Percentiles rank a stretch among this genome's conserved stretches.
phyloP scores from a whole-genome alignment of 2,113 vertebrate species.

The Gavialis gangeticus region DNA sequence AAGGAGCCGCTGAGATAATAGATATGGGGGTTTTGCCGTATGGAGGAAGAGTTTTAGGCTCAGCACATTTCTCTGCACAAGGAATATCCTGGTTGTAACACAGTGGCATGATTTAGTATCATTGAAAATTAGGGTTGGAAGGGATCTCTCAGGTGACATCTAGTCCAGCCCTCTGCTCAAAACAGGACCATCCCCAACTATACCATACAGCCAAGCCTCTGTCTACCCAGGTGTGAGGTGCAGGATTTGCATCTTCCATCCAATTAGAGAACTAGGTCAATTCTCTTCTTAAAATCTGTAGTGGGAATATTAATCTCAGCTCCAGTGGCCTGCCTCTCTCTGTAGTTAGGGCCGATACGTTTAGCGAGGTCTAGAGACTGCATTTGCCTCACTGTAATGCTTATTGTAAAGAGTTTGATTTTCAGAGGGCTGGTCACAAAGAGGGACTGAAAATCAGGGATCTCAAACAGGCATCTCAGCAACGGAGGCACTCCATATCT shows the following conservation, averaged over 20 bases:
- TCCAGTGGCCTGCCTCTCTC: background rate
- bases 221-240: too few relatives aligned
- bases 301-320: background rate
- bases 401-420: background rate
- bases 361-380: background rate
- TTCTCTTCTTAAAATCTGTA: background rate
- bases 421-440: background rate
- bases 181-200: too few relatives aligned
- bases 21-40: background rate
- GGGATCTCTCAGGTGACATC: too few relatives aligned
- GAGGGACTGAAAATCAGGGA: background rate
- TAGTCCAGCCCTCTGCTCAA: too few relatives aligned
- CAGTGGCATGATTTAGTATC: background rate
- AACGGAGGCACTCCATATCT: background rate
- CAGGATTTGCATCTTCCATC: background rate
- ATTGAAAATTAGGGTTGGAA: too few relatives aligned
- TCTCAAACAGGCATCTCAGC: background rate
- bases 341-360: background rate
- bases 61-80: background rate
- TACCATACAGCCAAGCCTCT: too few relatives aligned
- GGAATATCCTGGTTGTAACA: background rate
- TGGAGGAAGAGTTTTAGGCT: background rate
- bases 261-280: background rate
- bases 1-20: background rate
- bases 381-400: background rate